Conservation (phyloP, 92 coral and sea anemone genomes). For the Palythoa grandiflora region DNA sequence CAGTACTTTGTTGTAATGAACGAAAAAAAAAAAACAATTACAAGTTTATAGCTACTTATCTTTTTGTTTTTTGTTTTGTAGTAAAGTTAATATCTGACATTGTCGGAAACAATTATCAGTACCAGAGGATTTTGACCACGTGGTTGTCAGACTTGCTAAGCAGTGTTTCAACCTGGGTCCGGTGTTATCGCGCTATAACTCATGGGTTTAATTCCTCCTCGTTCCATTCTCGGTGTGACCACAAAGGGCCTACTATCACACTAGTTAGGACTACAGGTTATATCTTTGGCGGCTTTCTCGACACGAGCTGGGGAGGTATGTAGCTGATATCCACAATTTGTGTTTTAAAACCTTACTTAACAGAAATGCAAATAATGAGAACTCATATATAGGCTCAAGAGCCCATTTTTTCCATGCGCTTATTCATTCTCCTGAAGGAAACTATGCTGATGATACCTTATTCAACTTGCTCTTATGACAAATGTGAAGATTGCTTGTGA, state of each 20-base stretch:
- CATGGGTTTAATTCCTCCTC: background rate
- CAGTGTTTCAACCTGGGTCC: conserved; percentile 14
- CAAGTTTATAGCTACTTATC: background rate
- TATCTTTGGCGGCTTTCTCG: conserved; percentile 40
- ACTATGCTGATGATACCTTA: too few relatives aligned
- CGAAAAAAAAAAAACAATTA: background rate
- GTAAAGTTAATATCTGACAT: conserved; percentile 22
- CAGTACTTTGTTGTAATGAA: background rate
- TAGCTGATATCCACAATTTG: background rate
- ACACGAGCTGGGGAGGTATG: conserved; percentile 52
- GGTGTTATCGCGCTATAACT: conserved; percentile 2
- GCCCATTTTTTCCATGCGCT: too few relatives aligned
- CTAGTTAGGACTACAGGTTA: background rate
- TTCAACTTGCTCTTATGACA: too few relatives aligned
- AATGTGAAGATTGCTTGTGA: too few relatives aligned
- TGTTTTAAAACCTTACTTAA: too few relatives aligned
- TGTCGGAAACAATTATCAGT: background rate
- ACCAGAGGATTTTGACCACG: conserved; percentile 13
- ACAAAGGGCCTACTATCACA: conserved; percentile 24
- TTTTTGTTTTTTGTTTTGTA: background rate
- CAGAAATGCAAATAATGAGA: too few relatives aligned
- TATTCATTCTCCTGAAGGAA: too few relatives aligned
- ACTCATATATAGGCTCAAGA: too few relatives aligned
- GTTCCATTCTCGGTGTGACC: conserved; percentile 36
- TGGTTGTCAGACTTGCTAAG: background rate